Conservation (phyloP, 1,140 invertebrate species). For the Ceratina calcarata region DNA sequence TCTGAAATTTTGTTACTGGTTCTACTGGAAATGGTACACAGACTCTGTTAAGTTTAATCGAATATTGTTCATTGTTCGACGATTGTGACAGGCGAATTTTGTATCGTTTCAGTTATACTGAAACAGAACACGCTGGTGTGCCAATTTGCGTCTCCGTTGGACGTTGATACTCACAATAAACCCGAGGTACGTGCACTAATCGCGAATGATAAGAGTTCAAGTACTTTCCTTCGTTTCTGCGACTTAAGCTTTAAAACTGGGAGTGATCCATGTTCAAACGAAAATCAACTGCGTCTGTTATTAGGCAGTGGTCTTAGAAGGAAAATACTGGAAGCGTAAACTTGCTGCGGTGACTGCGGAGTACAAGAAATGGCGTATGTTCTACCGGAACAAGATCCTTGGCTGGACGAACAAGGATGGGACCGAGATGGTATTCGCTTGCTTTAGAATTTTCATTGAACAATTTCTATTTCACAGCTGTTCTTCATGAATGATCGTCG, state of each 20-base stretch:
- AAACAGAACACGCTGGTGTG: slow-evolving; percentile 94
- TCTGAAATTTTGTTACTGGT: not conserved
- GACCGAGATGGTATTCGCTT: slow-evolving; percentile 85
- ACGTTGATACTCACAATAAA: slow-evolving; percentile 96
- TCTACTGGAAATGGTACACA: no score
- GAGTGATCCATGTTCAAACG: not conserved
- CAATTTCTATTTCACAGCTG: not conserved
- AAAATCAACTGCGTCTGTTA: slow-evolving; percentile 65
- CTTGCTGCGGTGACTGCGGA: slow-evolving; percentile 97
- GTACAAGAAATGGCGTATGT: slow-evolving; percentile 99
- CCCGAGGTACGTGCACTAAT: slow-evolving; percentile 89
- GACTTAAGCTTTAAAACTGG: not conserved
- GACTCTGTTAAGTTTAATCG: no score
- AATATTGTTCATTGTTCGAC: not conserved
- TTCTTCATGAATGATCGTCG: not conserved
- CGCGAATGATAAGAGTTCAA: not conserved
- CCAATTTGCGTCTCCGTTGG: slow-evolving; percentile 96
- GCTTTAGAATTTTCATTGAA: not conserved
- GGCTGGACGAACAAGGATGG: slow-evolving; percentile 88
- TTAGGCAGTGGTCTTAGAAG: slow-evolving; percentile 96
- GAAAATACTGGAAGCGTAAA: slow-evolving; percentile 99
- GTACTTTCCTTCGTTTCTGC: no score
- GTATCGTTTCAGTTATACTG: slow-evolving; percentile 90
- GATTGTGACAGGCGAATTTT: not conserved
- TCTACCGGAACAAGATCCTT: slow-evolving; percentile 91